Percentiles rank a stretch among this genome's conserved stretches.
Conservation (phyloP, 2,888 invertebrate species). For the Myopa tessellatipennis region DNA sequence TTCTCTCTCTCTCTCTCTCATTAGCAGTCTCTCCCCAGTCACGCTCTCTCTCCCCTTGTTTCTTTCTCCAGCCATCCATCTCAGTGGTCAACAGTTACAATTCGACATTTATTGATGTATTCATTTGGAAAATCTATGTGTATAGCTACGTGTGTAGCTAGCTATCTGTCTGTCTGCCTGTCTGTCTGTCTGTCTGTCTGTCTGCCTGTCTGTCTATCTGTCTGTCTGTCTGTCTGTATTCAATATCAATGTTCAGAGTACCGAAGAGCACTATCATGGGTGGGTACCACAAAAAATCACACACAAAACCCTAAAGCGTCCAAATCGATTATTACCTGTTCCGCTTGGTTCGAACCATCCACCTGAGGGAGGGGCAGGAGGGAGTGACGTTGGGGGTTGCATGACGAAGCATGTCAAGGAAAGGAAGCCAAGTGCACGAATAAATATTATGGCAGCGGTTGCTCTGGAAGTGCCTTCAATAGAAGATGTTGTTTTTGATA, state of each 20-base stretch:
- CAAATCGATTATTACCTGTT: slow-evolving; percentile 31
- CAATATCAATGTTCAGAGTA: background rate
- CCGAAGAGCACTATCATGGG: background rate
- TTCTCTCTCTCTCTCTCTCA: too few species aligned
- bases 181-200: background rate
- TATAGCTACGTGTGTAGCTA: background rate
- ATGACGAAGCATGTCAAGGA: background rate
- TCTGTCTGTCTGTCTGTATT: background rate
- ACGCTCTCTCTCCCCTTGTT: background rate
- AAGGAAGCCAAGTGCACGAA: slow-evolving; percentile 6
- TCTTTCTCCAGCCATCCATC: background rate
- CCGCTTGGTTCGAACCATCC: background rate
- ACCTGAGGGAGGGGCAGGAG: background rate
- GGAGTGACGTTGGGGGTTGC: background rate
- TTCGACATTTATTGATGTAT: slow-evolving; percentile 22
- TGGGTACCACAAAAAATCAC: background rate
- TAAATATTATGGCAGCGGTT: slow-evolving; percentile 26
- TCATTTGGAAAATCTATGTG: slow-evolving; percentile 11
- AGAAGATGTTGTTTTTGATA: background rate
- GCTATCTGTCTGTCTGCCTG: background rate
- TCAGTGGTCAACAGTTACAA: background rate
- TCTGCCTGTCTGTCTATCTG: background rate
- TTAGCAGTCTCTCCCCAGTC: too few species aligned
- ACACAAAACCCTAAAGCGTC: slow-evolving; percentile 17
- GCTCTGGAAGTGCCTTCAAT: background rate